Conservation (phyloP, 2,888 invertebrate genomes). For the Athrips mouffetella region DNA sequence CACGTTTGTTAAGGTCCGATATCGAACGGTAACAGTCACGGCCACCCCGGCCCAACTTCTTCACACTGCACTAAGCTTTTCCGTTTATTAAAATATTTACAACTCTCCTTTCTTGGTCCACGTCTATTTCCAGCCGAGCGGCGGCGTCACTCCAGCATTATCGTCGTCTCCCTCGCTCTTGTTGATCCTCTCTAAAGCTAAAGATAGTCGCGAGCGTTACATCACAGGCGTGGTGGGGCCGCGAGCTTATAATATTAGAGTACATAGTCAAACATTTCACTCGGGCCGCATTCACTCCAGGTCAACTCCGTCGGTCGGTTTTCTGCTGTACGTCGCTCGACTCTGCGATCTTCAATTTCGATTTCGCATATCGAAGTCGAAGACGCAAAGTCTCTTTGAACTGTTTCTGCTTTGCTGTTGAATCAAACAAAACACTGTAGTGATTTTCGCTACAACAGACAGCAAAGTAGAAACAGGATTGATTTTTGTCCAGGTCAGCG, state of each 20-base stretch:
- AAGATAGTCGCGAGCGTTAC: constrained; percentile 71
- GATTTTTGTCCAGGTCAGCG: constrained; percentile 56
- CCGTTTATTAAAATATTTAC: constrained; percentile 78
- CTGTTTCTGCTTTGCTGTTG: constrained; percentile 20
- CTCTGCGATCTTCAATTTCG: constrained; percentile 36
- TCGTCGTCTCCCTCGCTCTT: constrained; percentile 55
- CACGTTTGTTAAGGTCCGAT: constrained; percentile 43
- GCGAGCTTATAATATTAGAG: constrained; percentile 76
- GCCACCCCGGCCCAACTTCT: constrained; percentile 74
- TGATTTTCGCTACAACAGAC: constrained; percentile 1
- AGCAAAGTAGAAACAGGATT: constrained; percentile 10
- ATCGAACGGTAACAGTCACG: constrained; percentile 51
- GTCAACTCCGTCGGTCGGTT: constrained; percentile 57
- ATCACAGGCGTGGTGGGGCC: constrained; percentile 73
- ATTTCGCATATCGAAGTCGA: constrained; percentile 23
- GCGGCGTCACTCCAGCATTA: constrained; percentile 58
- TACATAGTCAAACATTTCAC: constrained; percentile 74
- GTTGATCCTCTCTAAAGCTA: constrained; percentile 48
- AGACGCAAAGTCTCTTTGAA: constrained; percentile 9
- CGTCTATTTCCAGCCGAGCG: constrained; percentile 75
- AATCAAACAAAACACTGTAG: constrained; percentile 10
- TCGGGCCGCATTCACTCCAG: constrained; percentile 69
- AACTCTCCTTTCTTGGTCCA: constrained; percentile 81
- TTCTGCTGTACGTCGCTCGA: constrained; percentile 53
- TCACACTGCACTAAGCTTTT: constrained; percentile 76